Base-by-base conservation (phyloP, 2,797 vertebrate genomes). In the Pseudopleuronectes americanus region DNA sequence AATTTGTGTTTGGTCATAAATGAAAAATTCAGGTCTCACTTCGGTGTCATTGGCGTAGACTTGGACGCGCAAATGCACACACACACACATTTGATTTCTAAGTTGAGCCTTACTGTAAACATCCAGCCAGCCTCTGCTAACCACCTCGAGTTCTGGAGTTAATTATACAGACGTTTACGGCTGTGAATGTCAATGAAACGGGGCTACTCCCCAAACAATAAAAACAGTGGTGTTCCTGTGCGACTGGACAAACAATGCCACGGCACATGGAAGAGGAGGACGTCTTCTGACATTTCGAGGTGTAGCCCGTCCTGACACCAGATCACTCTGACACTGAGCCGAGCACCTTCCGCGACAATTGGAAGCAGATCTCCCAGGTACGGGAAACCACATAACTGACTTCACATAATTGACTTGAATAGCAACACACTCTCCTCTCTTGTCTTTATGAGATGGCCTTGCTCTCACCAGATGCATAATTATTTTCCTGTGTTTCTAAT, bases 401-500 rank as follows among this genome's bases (percentile, higher is more conserved):
- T 93, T 75, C 83, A 82, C 74, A 66, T 93, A 94, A 95, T 94
- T 93, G 90, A 93, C 90, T 93, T 74, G 81, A 93, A 92, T 88
- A 86, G 85, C 90, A 84, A 90, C 57, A 73, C 91, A 57, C 87
- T 81, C 85, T 87, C 82, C 79, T 84, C 82, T 86, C 79, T 8
- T 72, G 83, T 79, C 77, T 89, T 87, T 90, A 90, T 88, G 91
- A 87, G 87, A 90, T 56, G 75, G 87, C 77, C 72, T 64, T 49
- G 63, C 87, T 85, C 83, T 76, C 70, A 86, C 89, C 90, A 93
- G 91, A 93, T 90, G 88, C 87, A 71, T 87, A 87, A 91, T 94
- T 92, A 90, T 94, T 92, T 93, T 93, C 91, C 90, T 81, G 89
- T 93, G 92, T 74, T 86, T 90, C 83, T 94, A 93, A 94, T 93